phyloP scores from a whole-genome alignment of 2,113 vertebrate species.

The Porphyrio hochstetteri region DNA sequence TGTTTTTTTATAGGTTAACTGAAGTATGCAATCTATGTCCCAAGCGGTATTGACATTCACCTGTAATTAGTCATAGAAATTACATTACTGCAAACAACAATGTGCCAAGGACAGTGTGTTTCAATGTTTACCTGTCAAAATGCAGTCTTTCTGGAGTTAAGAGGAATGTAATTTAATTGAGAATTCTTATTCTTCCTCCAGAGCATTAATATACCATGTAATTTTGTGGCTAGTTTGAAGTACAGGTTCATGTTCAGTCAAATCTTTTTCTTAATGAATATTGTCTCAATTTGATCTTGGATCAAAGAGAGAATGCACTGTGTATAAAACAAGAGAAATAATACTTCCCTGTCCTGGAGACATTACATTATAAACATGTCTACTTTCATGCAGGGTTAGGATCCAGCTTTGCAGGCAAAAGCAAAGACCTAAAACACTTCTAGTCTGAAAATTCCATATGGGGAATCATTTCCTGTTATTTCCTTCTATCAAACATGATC shows the following conservation, averaged over 20 bases:
- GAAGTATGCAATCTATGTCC: neutral
- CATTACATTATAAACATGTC: neutral
- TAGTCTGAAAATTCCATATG: neutral
- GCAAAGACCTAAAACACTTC: neutral
- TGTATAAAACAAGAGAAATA: constrained; percentile 1
- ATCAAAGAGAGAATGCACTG: neutral
- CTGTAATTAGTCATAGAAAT: neutral
- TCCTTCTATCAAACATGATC: neutral
- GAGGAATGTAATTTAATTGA: neutral
- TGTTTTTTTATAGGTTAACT: neutral
- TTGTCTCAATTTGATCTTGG: neutral
- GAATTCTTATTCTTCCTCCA: neutral
- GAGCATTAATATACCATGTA: neutral
- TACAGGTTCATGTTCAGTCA: neutral
- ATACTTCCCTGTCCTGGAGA: neutral
- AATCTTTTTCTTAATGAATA: constrained; percentile 26
- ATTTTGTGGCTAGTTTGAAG: constrained; percentile 28
- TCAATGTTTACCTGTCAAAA: neutral
- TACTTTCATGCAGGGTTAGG: neutral
- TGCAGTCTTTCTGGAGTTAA: neutral
- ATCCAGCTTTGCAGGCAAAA: neutral
- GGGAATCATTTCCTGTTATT: neutral
- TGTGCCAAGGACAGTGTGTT: neutral
- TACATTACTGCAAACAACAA: neutral
- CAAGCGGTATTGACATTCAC: neutral